phyloP scores from a whole-genome alignment of 2,888 invertebrate genomes.

The Napeogenes inachia region DNA sequence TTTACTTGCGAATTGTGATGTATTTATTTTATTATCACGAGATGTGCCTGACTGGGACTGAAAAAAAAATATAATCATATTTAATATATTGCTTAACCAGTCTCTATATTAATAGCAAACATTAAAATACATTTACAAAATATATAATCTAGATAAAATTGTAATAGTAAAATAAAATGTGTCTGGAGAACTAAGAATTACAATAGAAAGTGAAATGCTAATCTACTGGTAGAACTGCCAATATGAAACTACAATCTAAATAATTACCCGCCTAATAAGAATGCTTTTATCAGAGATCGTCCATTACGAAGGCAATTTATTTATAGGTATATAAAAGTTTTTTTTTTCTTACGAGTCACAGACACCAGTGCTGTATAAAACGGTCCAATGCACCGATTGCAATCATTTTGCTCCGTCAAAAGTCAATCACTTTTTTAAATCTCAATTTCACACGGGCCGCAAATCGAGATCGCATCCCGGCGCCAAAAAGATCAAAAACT shows the following conservation, averaged over 20 bases:
- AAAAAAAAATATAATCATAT: no score
- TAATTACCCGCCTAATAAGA: conserved; percentile 36
- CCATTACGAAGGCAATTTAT: conserved; percentile 32
- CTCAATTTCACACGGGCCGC: conserved; percentile 41
- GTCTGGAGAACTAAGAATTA: conserved; percentile 1
- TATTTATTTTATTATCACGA: no score
- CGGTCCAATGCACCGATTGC: conserved; percentile 32
- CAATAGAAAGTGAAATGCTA: conserved; percentile 35
- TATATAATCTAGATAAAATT: neutral
- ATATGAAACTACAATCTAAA: conserved; percentile 28
- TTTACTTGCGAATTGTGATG: no score
- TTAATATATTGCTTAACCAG: no score
- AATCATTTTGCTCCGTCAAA: conserved; percentile 37
- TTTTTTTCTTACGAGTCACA: conserved; percentile 24
- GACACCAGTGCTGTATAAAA: conserved; percentile 37
- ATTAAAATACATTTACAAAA: no score
- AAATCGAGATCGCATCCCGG: conserved; percentile 45
- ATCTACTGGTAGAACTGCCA: conserved; percentile 32
- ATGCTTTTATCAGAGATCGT: conserved; percentile 33
- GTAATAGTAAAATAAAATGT: no score
- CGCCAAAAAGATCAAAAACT: conserved; percentile 37
- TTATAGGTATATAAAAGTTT: conserved; percentile 30
- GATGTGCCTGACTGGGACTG: no score
- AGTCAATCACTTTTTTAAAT: conserved; percentile 56
- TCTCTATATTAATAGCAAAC: no score